Evolutionary conservation across 2,888 invertebrate species (phyloP).

Genomic region (Isotomurus palustris): DNA sequence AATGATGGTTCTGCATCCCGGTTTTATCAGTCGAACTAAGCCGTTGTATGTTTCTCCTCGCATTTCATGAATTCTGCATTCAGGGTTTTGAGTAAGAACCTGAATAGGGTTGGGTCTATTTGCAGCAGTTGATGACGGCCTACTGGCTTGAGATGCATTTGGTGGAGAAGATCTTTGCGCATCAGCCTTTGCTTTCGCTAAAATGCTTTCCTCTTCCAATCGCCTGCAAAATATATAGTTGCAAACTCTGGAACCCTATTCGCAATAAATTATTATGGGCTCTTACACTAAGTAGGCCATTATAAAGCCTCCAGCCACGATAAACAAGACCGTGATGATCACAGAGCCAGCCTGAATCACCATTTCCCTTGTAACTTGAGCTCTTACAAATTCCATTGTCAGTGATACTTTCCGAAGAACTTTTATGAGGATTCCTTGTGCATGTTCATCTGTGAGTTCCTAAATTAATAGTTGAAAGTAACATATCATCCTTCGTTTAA

Average conservation of each 20-base stretch:
- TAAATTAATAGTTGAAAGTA: slow-evolving; percentile 47
- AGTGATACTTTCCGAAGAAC: slow-evolving; percentile 63
- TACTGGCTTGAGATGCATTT: slow-evolving; percentile 13
- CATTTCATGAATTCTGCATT: slow-evolving; percentile 82
- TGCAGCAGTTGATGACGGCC: slow-evolving; percentile 14
- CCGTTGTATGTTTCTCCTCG: slow-evolving; percentile 93
- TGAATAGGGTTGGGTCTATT: slow-evolving; percentile 37
- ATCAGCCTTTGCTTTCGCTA: slow-evolving; percentile 44
- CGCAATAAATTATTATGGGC: background rate
- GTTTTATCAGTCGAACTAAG: slow-evolving; percentile 82
- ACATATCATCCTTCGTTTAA: background rate
- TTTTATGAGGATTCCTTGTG: slow-evolving; percentile 65
- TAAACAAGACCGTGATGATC: slow-evolving; percentile 70
- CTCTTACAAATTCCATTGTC: slow-evolving; percentile 66
- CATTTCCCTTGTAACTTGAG: slow-evolving; percentile 70
- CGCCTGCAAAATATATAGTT: slow-evolving; percentile 19
- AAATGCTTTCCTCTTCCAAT: slow-evolving; percentile 41
- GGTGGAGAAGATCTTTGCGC: slow-evolving; percentile 31
- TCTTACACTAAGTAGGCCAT: slow-evolving; percentile 76
- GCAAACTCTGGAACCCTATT: background rate
- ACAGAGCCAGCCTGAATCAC: slow-evolving; percentile 73
- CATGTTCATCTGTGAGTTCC: slow-evolving; percentile 75
- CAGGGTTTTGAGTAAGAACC: slow-evolving; percentile 54
- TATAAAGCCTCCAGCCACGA: slow-evolving; percentile 72
- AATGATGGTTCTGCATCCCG: slow-evolving; percentile 90